Base-by-base conservation (phyloP, 2,113 vertebrate genomes). In the Xiphophorus hellerii region DNA sequence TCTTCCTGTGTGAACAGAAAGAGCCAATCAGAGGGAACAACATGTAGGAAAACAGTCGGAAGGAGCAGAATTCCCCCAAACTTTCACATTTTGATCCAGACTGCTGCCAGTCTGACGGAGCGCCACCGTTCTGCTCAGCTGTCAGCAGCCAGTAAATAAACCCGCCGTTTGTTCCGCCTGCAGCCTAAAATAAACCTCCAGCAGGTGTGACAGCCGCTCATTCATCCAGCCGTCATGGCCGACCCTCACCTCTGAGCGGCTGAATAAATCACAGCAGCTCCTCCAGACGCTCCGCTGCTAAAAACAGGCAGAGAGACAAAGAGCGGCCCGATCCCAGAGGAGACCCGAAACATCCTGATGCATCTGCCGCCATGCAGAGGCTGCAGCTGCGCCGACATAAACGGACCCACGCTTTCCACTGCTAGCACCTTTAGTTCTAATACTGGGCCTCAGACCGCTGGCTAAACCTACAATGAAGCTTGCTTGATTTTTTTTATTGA, bases 191-290 rank as follows among this genome's bases (percentile, higher is more conserved):
- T 78, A 73, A 80, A 51, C 15, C 37, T 58, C 75, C 67, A 12
- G 17, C 60, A 62, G 77, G 67, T 67, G 76, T 73, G 84, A 90
- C 88, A 70, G 78, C 25, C 28, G 27, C 12, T 82, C 83, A 71
- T 82, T 76, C 83, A 80, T 87, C 78, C 44, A 3, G 70, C 28
- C 8, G 77, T 58, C 64, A 12, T 63, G 12, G 65, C n/a, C 30
- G 44, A 75, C 73, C 79, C 81, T 85, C 84, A 81, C 82, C 77
- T 83, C 82, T 81, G 79, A 31, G 71, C 73, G 74, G 78, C 70
- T 54, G 71, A 79, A 91, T 91, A 85, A 87, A 91, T 91, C 90
- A 89, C 67, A 2, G 74, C 78, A 29, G 71, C 44, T 54, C 83
- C 88, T 86, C 77, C 62, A 83, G 82, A 82, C 84, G n/a, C 28